Percentiles rank a stretch among this genome's conserved stretches.
These are phyloP conservation scores for Chaetodon trifascialis DNA, from an alignment of 2,113 vertebrate genomes.

Conservation along the genomic window DNA sequence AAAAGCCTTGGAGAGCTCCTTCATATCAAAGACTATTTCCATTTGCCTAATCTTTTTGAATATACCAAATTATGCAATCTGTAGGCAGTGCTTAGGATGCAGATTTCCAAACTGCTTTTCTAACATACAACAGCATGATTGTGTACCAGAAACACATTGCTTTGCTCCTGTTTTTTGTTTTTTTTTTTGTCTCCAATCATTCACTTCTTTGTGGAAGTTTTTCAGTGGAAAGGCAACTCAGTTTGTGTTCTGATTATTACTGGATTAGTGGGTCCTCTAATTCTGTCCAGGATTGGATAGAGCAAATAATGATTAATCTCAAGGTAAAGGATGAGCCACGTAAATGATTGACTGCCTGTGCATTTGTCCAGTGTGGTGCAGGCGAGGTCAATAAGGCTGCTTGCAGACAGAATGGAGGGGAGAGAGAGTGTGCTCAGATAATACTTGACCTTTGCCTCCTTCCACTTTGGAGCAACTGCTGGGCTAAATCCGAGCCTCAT, in stretches of 20 bases:
- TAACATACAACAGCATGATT: background rate
- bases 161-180: background rate
- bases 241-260: conserved; percentile 28
- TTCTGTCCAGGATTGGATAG: conserved; percentile 16
- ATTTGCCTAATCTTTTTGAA: conserved; percentile 38
- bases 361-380: background rate
- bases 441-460: conserved; percentile 60
- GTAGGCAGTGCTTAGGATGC: background rate
- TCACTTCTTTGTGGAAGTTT: conserved; percentile 21
- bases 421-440: conserved; percentile 22
- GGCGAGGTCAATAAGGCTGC: conserved; percentile 6
- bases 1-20: conserved; percentile 18
- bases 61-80: conserved; percentile 11
- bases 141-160: background rate
- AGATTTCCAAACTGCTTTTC: conserved; percentile 3
- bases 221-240: conserved; percentile 33
- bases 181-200: background rate
- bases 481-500: background rate
- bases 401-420: background rate
- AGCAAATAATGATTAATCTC: conserved; percentile 55
- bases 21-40: conserved; percentile 39
- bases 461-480: conserved; percentile 32
- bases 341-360: conserved; percentile 61
- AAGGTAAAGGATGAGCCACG: conserved; percentile 43
- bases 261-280: conserved; percentile 30